phyloP scores from a whole-genome alignment of 2,797 vertebrate species.

The Typhlichthys subterraneus region DNA sequence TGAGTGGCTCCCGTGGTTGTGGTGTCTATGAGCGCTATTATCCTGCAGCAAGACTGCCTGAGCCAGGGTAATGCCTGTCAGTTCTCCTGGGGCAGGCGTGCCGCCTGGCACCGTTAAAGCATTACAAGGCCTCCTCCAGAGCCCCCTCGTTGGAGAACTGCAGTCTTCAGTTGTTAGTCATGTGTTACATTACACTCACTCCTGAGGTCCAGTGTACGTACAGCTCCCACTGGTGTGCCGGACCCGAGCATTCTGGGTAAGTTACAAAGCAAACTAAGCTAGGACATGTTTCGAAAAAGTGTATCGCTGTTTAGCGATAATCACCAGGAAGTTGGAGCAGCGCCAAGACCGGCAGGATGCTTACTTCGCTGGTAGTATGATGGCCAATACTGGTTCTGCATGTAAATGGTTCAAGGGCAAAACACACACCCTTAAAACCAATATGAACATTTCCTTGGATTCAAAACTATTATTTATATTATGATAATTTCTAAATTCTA shows the following conservation, averaged over 20 bases:
- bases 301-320: constrained; percentile 35
- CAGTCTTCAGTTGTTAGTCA: constrained; percentile 72
- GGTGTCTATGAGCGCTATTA: constrained; percentile 51
- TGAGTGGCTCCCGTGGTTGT: constrained; percentile 57
- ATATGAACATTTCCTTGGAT: too few relatives aligned
- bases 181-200: constrained; percentile 54
- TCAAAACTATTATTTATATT: too few relatives aligned
- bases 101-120: constrained; percentile 45
- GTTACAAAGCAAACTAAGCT: neutral
- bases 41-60: constrained; percentile 42
- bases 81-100: constrained; percentile 56
- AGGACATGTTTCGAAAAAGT: constrained; percentile 16
- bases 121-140: constrained; percentile 49
- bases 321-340: constrained; percentile 9
- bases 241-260: too few relatives aligned
- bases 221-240: neutral
- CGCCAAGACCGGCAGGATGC: too few relatives aligned
- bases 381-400: too few relatives aligned
- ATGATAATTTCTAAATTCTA: too few relatives aligned
- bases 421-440: too few relatives aligned
- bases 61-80: constrained; percentile 45
- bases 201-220: constrained; percentile 35
- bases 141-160: constrained; percentile 45
- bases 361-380: too few relatives aligned
- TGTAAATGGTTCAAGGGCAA: too few relatives aligned